phyloP scores from a whole-genome alignment of 2,888 invertebrate genomes.

The Drosophila engyochracea region DNA sequence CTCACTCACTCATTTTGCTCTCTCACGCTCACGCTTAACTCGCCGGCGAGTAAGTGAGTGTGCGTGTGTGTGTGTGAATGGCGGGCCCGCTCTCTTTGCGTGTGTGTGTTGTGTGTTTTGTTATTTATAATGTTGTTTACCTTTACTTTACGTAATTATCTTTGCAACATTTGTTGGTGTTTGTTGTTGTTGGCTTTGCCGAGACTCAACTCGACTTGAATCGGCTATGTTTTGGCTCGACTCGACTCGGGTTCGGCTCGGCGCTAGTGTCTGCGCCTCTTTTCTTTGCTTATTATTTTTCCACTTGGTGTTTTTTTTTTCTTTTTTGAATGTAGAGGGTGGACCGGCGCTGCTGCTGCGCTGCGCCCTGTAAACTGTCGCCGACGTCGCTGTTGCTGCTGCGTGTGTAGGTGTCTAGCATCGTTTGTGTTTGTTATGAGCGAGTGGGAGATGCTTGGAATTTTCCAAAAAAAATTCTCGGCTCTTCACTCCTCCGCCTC shows the following conservation, averaged over 20 bases:
- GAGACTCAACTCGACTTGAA: slow-evolving; percentile 1
- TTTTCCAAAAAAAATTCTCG: slow-evolving; percentile 76
- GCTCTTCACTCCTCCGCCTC: slow-evolving; percentile 36
- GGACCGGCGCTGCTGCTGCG: slow-evolving; percentile 35
- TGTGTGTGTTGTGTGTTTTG: slow-evolving; percentile 47
- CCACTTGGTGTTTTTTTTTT: slow-evolving; percentile 10
- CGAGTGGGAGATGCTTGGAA: slow-evolving; percentile 68
- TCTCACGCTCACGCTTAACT: slow-evolving; percentile 19
- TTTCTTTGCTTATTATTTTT: slow-evolving; percentile 36
- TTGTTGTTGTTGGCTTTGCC: slow-evolving; percentile 14
- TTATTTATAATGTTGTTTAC: slow-evolving; percentile 78
- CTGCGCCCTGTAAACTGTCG: slow-evolving; percentile 47
- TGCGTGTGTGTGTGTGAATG: slow-evolving; percentile 16
- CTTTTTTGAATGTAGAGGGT: slow-evolving; percentile 40
- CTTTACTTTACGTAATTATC: slow-evolving; percentile 81
- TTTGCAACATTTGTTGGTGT: slow-evolving; percentile 67
- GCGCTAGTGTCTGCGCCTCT: slow-evolving; percentile 26
- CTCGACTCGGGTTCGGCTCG: slow-evolving; percentile 11
- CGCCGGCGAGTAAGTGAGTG: slow-evolving; percentile 40
- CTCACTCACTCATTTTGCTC: slow-evolving; percentile 14
- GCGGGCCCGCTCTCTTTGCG: slow-evolving; percentile 24
- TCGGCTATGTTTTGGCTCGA: not conserved
- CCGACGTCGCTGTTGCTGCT: slow-evolving; percentile 7
- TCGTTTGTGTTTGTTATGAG: slow-evolving; percentile 10
- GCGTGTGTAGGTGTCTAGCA: slow-evolving; percentile 49